Base-by-base conservation (phyloP, 2,113 vertebrate species). In the Ammodytes dubius region DNA sequence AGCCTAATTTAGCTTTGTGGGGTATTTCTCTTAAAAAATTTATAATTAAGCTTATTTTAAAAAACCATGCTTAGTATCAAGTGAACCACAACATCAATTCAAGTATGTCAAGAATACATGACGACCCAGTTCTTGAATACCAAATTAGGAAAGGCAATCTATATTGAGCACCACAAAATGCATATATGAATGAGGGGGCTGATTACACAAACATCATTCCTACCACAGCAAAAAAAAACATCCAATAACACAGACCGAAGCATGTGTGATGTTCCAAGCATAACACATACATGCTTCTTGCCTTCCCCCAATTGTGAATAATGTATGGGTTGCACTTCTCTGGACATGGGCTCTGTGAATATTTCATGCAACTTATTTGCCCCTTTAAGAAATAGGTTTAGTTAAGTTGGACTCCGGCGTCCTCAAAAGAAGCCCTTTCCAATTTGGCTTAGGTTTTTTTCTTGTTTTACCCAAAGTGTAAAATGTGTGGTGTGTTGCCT, bases 281-380 rank as follows among this genome's bases (percentile, higher is more conserved):
- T 65, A 90, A 73, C 68, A 57, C 49, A 70, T 75, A 81, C 74
- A 64, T 69, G 67, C 71, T 83, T 79, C 40, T 52, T 78, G 88
- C 74, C 57, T 81, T 10, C 12, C 40, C 47, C 27, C 27, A 27
- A 27, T 14, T 7, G 69, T 95, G 78, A 91, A 93, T 92, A 70
- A 92, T 93, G 87, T 47, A 92, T 81, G 58, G 46, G 57, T 70
- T 70, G 79, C 54, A 82, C 83, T 88, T 88, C 79, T 52, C 76
- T 10, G 75, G 88, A 86, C 81, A 83, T 57, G 54, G 56, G 39
- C 80, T 77, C 3, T 19, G 73, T 92, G 75, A 91, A 93, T 92
- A 91, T 95, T 95, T 93, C 54, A 94, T 94, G 85, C 77, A 81
- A 82, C 84, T 88, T 90, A 90, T 95, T 91, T 91, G 88, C 64